A percentile compares a stretch with the other conserved stretches of the same genome.
Conservation (phyloP, 2,113 vertebrate species). For the Amazona vittata region DNA sequence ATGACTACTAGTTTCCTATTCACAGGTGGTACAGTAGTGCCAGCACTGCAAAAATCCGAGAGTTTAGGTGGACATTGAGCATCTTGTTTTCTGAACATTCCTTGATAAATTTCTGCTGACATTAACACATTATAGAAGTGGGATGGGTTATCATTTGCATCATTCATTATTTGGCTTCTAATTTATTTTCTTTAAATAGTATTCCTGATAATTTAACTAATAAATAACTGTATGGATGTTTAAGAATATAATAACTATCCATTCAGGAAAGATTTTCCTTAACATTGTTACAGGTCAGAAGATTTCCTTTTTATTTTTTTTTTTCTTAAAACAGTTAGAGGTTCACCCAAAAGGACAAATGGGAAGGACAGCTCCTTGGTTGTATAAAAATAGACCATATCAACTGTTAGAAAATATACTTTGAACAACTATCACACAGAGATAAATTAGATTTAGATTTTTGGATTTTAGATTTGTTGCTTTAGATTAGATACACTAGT, state of each 20-base stretch:
- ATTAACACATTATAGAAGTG: neutral
- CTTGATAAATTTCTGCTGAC: neutral
- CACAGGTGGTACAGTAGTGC: neutral
- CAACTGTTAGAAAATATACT: neutral
- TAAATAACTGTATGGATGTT: neutral
- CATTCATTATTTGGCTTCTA: neutral
- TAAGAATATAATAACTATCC: neutral
- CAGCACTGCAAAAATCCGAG: rapidly evolving
- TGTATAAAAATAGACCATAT: neutral
- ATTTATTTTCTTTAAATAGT: neutral
- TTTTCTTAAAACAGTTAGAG: neutral
- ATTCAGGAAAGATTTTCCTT: neutral
- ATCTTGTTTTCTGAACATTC: neutral
- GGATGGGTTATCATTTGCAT: neutral
- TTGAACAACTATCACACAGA: neutral
- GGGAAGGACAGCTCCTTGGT: neutral
- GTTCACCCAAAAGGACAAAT: neutral
- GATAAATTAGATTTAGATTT: neutral
- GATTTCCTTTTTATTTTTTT: neutral
- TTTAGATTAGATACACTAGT: neutral
- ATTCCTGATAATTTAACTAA: neutral
- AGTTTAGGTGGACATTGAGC: neutral
- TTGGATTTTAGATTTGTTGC: neutral
- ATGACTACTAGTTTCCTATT: neutral
- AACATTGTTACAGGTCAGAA: neutral